These are phyloP conservation scores for Sciurus niger DNA, from an alignment of 2,113 vertebrate genomes.

Conservation along the genomic window DNA sequence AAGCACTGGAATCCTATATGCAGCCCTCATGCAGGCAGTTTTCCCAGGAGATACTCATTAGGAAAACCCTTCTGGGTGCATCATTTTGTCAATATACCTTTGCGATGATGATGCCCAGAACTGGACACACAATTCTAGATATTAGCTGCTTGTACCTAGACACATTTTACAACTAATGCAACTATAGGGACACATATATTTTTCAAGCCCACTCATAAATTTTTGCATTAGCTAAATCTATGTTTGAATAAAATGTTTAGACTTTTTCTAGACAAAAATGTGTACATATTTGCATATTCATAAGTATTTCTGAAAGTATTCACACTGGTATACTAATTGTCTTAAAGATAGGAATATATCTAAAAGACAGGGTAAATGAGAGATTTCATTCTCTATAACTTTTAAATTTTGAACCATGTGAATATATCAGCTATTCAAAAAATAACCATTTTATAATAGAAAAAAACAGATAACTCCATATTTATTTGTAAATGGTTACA, in stretches of 20 bases:
- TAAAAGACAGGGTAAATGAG: neutral
- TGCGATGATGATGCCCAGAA: neutral
- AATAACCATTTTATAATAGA: neutral
- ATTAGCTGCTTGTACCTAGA: neutral
- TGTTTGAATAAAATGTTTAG: neutral
- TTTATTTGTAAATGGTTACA: neutral
- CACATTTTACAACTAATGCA: neutral
- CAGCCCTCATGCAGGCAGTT: neutral
- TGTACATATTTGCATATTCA: neutral
- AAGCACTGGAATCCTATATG: neutral
- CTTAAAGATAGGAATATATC: neutral
- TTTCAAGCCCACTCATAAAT: neutral
- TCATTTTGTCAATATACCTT: neutral
- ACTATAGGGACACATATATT: neutral
- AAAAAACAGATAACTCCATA: neutral
- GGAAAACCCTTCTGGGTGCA: neutral
- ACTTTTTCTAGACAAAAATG: neutral
- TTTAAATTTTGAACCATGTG: slow-evolving; percentile 7
- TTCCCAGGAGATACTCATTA: neutral
- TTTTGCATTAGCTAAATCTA: neutral
- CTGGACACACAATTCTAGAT: neutral
- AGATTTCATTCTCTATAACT: neutral
- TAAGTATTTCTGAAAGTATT: slow-evolving; percentile 23
- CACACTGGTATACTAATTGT: neutral
- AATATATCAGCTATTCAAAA: neutral